Evolutionary conservation across 2,888 invertebrate genomes (phyloP), one percentile per base, ranked within the genome.

Genomic region (Standfussiana lucernea): DNA sequence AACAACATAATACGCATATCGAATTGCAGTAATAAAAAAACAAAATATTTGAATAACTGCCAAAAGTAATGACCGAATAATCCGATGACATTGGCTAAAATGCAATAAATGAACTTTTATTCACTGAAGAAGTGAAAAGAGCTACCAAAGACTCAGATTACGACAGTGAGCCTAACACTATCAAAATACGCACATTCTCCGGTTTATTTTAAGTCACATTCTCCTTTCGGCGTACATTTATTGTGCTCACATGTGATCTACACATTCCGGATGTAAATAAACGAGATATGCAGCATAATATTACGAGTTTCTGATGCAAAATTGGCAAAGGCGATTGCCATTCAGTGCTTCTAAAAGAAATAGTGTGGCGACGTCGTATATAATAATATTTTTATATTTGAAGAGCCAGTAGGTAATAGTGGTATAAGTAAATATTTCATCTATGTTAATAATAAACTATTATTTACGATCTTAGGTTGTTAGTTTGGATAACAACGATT

Each of bases 151-250:
- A 72, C 61, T 83, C 40, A 7, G 21, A 40, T 70, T 72, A 78
- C 72, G 50, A 66, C 32, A 53, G 37, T 74, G 62, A 37, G 45
- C 66, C 62, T 50, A 59, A 45, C 42, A 67, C n/a, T 61, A 69
- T 70, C 32, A 68, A 59, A 79, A 59, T 70, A 75, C 62, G 45
- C 28, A 75, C 65, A 64, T 71, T 86, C 56, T 71, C 40, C 13
- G 35, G 82, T 77, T 82, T 82, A 83, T 83, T 83, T 83, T 50
- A 42, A 83, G 69, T 67, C 74, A 35, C 65, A 74, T 72, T 85
- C 67, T 71, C 15, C 11, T 65, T 61, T 61, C 35, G 50, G 62
- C 64, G 59, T 61, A 68, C 32, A 71, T 61, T 50, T 61, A 68
- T 66, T 59, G 10, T 53, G 45, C 15, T 66, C 37, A 69, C 75